Evolutionary conservation across 2,113 vertebrate species (phyloP), one percentile per base, ranked within the genome.

Genomic region (Zingel zingel): DNA sequence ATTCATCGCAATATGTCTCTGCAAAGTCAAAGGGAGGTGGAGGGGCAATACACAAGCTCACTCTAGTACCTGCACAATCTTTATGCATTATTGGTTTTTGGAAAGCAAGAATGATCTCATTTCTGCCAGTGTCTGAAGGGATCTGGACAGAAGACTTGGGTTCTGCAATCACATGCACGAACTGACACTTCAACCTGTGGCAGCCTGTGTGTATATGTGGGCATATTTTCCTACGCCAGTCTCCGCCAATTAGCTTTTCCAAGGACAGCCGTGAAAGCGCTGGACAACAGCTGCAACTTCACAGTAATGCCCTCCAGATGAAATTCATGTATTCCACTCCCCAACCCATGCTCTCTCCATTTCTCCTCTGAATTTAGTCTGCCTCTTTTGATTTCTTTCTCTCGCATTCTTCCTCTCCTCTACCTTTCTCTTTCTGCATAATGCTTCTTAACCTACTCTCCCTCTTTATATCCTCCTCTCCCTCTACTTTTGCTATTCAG

Each of bases 271-370:
- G 4, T 64, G 76, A 74, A 77, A 79, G 69, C 36, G 6, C 33
- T 9, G 57, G 62, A 82, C 78, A 90, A 84, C 87, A 86, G 86
- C 85, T 85, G 89, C 71, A 71, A 88, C 82, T 85, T 87, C 73
- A 82, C 76, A 77, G 86, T 74, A 84, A 87, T 81, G 70, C 75
- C 87, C 73, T 79, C 47, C 83, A 86, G 81, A 88, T 81, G 21
- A 88, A 90, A 89, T 83, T 80, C 59, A 89, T 86, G 74, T 91
- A 92, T 91, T 90, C 84, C 79, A 81, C 74, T 86, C 80, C 72
- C 73, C 51, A 43, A 70, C 78, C 74, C 68, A 57, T 8, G 10
- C 75, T 79, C 59, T 68, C 62, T 51, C n/a, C 14, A 2, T 77
- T 64, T 81, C 54, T 50, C 18, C 23, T 78, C 53, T 61, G 67